These are phyloP conservation scores for Cochlearius cochlearius DNA, from an alignment of 2,113 vertebrate genomes.

Conservation along the genomic window DNA sequence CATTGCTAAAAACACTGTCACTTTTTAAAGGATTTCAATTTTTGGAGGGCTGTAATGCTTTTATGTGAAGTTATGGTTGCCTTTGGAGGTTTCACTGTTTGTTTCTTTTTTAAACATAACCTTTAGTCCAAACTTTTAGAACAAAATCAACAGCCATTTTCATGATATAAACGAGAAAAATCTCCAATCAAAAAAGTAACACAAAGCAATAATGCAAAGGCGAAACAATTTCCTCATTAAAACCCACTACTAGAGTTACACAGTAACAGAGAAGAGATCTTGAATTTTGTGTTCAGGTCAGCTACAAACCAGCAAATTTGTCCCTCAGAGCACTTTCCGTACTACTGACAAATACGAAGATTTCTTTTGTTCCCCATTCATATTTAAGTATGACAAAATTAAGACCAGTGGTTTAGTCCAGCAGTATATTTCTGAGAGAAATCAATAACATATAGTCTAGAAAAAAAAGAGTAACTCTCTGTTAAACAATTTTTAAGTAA, in stretches of 20 bases:
- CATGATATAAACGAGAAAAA: not conserved
- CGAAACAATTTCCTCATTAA: not conserved
- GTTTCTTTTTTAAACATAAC: not conserved
- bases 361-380: not conserved
- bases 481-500: not conserved
- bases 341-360: not conserved
- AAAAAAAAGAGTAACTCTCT: not conserved
- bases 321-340: not conserved
- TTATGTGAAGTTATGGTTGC: not conserved
- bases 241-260: not conserved
- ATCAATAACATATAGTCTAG: not conserved
- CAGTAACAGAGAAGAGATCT: not conserved
- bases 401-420: not conserved
- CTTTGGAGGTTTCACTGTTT: not conserved
- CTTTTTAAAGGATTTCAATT: accelerated
- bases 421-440: not conserved
- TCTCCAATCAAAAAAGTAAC: not conserved
- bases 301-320: not conserved
- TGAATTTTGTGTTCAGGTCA: not conserved
- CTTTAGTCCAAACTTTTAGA: not conserved
- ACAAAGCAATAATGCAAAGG: not conserved
- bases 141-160: not conserved
- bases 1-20: not conserved
- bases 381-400: not conserved
- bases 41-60: not conserved